Conservation (phyloP, 1,140 invertebrate species). For the Conus betulinus region DNA sequence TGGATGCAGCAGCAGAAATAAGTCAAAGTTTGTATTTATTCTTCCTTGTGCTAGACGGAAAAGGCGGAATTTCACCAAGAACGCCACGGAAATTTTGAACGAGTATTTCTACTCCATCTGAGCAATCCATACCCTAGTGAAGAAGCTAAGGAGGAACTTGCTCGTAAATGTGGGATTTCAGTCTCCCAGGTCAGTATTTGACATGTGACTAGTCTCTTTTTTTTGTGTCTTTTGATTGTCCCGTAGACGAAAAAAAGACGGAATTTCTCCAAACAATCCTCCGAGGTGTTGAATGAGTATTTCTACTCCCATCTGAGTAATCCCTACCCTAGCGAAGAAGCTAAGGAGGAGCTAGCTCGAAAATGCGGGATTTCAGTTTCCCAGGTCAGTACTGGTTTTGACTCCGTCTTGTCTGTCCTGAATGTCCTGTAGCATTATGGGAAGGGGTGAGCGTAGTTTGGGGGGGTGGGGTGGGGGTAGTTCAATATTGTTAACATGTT, state of each 20-base stretch:
- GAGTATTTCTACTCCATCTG: constrained; percentile 99
- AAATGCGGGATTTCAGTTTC: constrained; percentile 99
- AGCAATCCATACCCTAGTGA: constrained; percentile 99
- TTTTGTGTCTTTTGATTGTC: constrained; percentile 19
- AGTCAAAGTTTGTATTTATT: constrained; percentile 15
- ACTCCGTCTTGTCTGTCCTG: constrained; percentile 17
- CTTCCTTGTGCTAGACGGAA: constrained; percentile 85
- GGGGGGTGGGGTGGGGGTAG: too few species aligned
- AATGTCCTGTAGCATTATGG: too few species aligned
- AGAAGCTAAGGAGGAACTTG: constrained; percentile 99
- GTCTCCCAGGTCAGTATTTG: constrained; percentile 87
- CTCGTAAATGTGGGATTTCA: constrained; percentile 99
- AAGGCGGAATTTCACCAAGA: constrained; percentile 99
- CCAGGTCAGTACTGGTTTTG: constrained; percentile 80
- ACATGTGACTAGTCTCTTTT: constrained; percentile 27
- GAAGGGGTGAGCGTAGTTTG: too few species aligned
- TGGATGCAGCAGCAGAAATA: not conserved
- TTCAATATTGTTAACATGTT: too few species aligned
- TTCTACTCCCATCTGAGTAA: constrained; percentile 99
- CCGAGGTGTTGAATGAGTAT: constrained; percentile 99
- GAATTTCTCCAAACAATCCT: constrained; percentile 99
- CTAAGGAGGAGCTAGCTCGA: constrained; percentile 99
- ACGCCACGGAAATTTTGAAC: constrained; percentile 99
- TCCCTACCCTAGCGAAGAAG: constrained; percentile 99
- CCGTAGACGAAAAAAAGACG: constrained; percentile 94